Evolutionary conservation across 2,113 vertebrate species (phyloP).

Genomic region (Dipodomys ordii): DNA sequence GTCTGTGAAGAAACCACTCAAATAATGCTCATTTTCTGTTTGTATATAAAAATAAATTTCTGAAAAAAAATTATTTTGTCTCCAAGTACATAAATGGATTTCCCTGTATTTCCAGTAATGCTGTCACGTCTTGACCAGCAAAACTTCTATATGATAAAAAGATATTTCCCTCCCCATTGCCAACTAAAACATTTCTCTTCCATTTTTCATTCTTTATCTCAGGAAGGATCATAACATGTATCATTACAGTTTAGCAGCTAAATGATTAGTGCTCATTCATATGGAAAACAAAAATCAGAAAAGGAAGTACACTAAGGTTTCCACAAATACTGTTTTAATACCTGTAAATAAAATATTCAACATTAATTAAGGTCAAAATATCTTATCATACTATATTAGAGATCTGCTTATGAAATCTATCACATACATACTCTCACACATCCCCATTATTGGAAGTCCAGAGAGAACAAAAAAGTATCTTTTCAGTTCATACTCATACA

Average conservation of each 20-base stretch:
- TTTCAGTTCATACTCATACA: neutral
- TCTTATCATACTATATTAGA: neutral
- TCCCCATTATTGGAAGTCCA: too few relatives aligned
- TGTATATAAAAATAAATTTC: slow-evolving; percentile 19
- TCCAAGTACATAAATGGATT: neutral
- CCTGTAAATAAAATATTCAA: slow-evolving; percentile 29
- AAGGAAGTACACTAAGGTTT: neutral
- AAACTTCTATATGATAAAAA: neutral
- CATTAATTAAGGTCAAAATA: neutral
- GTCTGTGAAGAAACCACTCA: neutral
- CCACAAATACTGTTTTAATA: neutral
- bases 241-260: neutral
- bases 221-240: neutral
- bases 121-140: neutral
- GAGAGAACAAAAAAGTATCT: neutral
- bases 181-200: neutral
- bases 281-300: neutral
- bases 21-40: neutral
- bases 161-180: neutral
- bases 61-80: neutral
- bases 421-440: neutral
- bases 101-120: neutral
- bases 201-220: slow-evolving; percentile 37
- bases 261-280: neutral
- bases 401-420: neutral